Base-by-base conservation (phyloP, 2,888 invertebrate species). In the Ellobium chinense region DNA sequence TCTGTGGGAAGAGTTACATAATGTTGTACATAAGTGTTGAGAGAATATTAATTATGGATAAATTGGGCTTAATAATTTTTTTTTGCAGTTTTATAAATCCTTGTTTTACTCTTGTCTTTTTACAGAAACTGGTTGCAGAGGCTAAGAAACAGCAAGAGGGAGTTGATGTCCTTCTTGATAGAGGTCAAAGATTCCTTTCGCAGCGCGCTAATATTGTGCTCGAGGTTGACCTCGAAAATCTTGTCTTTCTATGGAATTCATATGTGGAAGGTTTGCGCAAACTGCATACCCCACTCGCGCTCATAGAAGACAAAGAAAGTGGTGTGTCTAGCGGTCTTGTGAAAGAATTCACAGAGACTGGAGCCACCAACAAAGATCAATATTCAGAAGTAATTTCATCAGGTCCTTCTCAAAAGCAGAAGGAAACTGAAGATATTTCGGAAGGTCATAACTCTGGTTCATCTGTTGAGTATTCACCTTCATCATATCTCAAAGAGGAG, bases 71-170 rank as follows among this genome's bases (percentile, higher is more conserved):
- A 60, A 60, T 14, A 31, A 58, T 72, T 60, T 58, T 60, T 4
- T n/a, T n/a, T n/a, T n/a, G n/a, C n/a, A n/a, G n/a, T n/a, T n/a
- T n/a, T n/a, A n/a, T n/a, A n/a, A n/a, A n/a, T n/a, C n/a, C n/a
- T n/a, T n/a, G n/a, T 36, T 63, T 75, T 54, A 21, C 24, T n/a
- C 12, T 34, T 18, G 29, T 27, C 29, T 21, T 79, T 46, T 69
- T 82, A 14, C 84, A 84, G 84, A 81, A 68, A 36, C 70, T 83
- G 24, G 62, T 84, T 60, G 39, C 69, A 34, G 84, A 84, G 58
- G 80, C 83, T 14, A 77, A 78, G 27, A 66, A 78, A 46, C 76
- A 82, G 39, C 80, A 83, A 37, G 78, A 82, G 68, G 77, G 66
- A 34, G 80, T 83, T 46, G 82, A 83, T 62, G 37, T 82, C 31